These are phyloP conservation scores for Cladopsammia gracilis DNA, from an alignment of 64 coral and sea anemone species.

Conservation along the genomic window DNA sequence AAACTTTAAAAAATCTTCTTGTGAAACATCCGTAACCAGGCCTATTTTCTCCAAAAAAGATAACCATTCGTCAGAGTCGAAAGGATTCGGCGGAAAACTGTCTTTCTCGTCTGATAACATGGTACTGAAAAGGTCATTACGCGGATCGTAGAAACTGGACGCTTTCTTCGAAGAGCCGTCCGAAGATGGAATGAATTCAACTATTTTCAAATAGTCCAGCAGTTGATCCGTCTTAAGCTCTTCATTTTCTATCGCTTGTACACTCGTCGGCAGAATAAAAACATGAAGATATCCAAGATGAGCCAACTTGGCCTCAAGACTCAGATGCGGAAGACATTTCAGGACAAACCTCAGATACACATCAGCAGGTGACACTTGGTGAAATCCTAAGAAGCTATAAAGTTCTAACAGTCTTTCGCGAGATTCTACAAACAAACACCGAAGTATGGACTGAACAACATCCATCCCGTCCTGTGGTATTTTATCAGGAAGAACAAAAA, in stretches of 20 bases:
- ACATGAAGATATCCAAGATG: constrained; percentile 42
- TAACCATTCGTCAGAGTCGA: constrained; percentile 28
- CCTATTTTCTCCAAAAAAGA: constrained; percentile 37
- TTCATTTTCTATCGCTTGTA: not conserved
- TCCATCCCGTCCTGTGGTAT: constrained; percentile 41
- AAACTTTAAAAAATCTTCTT: constrained; percentile 31
- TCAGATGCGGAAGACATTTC: constrained; percentile 32
- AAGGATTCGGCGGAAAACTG: constrained; percentile 32
- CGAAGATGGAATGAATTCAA: constrained; percentile 17
- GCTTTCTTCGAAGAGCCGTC: constrained; percentile 33
- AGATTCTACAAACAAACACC: constrained; percentile 27
- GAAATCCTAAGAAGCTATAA: constrained; percentile 21
- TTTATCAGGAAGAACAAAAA: constrained; percentile 18
- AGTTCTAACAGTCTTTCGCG: constrained; percentile 9
- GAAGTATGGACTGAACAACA: constrained; percentile 25
- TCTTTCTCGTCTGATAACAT: constrained; percentile 55
- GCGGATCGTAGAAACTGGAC: constrained; percentile 44
- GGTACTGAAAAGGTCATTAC: constrained; percentile 25
- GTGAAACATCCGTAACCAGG: constrained; percentile 35
- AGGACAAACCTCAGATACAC: constrained; percentile 41
- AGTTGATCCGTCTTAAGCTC: not conserved
- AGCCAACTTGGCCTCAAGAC: constrained; percentile 14
- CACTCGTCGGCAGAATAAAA: not conserved
- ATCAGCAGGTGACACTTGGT: no score
- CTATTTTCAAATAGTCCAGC: not conserved